Conservation (phyloP, 2,113 vertebrate genomes). For the Paraplagusia blochii region DNA sequence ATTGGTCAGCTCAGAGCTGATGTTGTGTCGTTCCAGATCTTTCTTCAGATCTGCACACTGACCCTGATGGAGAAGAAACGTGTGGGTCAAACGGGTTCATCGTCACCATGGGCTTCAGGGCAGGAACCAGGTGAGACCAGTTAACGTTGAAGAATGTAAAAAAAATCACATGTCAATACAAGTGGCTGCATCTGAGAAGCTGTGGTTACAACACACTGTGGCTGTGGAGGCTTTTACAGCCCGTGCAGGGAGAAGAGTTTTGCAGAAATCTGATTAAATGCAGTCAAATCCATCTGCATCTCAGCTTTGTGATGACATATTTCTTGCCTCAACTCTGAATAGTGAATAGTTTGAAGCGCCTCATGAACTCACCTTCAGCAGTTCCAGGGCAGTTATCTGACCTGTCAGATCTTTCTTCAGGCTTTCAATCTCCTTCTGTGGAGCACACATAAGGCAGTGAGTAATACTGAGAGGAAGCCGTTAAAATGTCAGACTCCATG, state of each 20-base stretch:
- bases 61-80: constrained; percentile 46
- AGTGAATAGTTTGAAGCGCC: neutral
- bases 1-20: constrained; percentile 36
- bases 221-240: neutral
- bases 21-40: constrained; percentile 33
- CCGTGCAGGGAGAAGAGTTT: neutral
- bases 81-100: constrained; percentile 12
- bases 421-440: constrained; percentile 57
- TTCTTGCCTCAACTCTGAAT: neutral
- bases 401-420: constrained; percentile 48
- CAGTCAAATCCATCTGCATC: neutral
- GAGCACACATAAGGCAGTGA: constrained; percentile 11
- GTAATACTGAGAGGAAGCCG: neutral
- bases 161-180: neutral
- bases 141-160: neutral
- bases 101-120: constrained; percentile 9
- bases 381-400: constrained; percentile 41
- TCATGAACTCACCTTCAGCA: constrained; percentile 60
- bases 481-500: constrained; percentile 1
- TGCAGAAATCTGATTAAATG: neutral
- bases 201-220: neutral
- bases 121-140: constrained; percentile 1
- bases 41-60: constrained; percentile 24
- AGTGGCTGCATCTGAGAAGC: constrained; percentile 8
- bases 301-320: neutral